Evolutionary conservation across 2,113 vertebrate species (phyloP), one percentile per base, ranked within the genome.

Genomic region (Poeciliopsis occidentalis): DNA sequence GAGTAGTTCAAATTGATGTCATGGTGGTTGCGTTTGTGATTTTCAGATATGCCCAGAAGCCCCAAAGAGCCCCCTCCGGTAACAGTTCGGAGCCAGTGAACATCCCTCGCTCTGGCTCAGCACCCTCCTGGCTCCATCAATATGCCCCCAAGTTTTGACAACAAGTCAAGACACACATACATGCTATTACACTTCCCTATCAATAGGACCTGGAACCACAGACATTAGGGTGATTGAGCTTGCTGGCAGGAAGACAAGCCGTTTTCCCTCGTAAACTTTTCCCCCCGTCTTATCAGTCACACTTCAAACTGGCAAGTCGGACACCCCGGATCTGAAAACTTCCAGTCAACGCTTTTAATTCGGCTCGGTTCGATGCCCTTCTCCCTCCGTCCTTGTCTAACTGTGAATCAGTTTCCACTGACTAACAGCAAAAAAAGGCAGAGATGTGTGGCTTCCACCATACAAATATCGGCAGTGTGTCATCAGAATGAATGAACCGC

Each of bases 401-500:
- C 82, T 73, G 77, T 60, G 86, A 91, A 88, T 90, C 88, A 74
- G 76, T 88, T 91, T 88, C 85, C 74, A 74, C 87, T 75, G 82
- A 83, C 85, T 86, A 83, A 80, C 84, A 91, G 83, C 70, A 84
- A 75, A 86, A 37, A 57, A 84, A 80, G 70, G 85, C 84, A 76
- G 81, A 92, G 85, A 86, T 66, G 74, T 81, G 84, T 81, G 17
- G 76, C 84, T 88, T 85, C 85, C 83, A 81, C 90, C 67, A 73
- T 71, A 85, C 86, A 89, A 89, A 93, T 95, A 95, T 95, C 89
- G 93, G 94, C 92, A 94, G 94, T 89, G 89, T 94, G 94, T 95
- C 93, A 94, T 94, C 91, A 85, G 87, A 94, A 94, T 93, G 92
- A 94, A 94, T 94, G 94, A 94, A 94, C 90, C 91, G 71, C 90